These are phyloP conservation scores for Serranus cabrilla DNA, from an alignment of 2,797 vertebrate species.

Conservation along the genomic window DNA sequence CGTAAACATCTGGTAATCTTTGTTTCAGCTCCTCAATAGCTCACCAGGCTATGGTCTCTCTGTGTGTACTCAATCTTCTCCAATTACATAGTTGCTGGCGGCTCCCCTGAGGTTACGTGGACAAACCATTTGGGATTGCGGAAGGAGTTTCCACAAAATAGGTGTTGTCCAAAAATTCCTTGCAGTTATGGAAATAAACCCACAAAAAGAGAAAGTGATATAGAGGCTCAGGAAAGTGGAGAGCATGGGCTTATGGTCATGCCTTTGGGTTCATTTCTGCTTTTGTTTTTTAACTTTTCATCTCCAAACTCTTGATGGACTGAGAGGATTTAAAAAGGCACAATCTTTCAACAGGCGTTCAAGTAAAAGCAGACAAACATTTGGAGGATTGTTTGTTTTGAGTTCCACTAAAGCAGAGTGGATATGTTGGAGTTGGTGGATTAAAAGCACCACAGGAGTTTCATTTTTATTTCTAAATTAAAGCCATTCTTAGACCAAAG, in stretches of 20 bases:
- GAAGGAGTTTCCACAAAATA: conserved; percentile 86
- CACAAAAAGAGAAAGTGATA: conserved; percentile 69
- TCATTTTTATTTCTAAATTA: conserved; percentile 53
- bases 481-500: conserved; percentile 52
- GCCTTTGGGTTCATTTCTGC: conserved; percentile 31
- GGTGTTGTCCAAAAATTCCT: conserved; percentile 87
- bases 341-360: conserved; percentile 36
- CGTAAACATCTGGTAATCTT: conserved; percentile 86
- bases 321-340: conserved; percentile 32
- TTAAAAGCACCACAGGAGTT: conserved; percentile 35
- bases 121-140: conserved; percentile 82
- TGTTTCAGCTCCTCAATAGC: conserved; percentile 81
- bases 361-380: conserved; percentile 31
- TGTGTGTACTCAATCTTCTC: conserved; percentile 83
- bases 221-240: conserved; percentile 32
- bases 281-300: conserved; percentile 39
- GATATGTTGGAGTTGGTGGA: conserved; percentile 12
- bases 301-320: conserved; percentile 33
- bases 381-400: conserved; percentile 22
- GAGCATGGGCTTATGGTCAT: conserved; percentile 39
- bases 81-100: conserved; percentile 82
- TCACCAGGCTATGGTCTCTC: conserved; percentile 80
- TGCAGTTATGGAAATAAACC: conserved; percentile 84
- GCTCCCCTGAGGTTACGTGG: conserved; percentile 79
- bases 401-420: conserved; percentile 17